Conservation (phyloP, 1,140 invertebrate species). For the Argopecten irradians region DNA sequence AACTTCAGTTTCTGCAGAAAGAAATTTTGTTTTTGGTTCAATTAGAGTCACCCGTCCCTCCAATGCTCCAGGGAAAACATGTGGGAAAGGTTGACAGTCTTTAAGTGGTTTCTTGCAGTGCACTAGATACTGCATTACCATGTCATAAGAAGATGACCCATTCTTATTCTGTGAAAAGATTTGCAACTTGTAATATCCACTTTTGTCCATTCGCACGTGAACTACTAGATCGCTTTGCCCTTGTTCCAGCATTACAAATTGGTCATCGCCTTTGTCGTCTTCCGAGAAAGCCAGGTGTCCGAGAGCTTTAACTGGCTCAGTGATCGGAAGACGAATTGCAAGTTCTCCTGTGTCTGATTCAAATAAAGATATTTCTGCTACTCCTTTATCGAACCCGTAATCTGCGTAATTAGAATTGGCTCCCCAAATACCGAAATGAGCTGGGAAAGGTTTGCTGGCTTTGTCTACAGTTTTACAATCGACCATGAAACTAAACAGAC, state of each 20-base stretch:
- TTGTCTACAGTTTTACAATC: slow-evolving; percentile 27
- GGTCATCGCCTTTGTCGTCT: not conserved
- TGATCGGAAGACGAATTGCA: not conserved
- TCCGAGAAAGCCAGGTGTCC: not conserved
- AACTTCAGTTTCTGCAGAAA: not conserved
- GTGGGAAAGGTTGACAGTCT: not conserved
- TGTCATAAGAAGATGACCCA: not conserved
- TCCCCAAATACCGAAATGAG: slow-evolving; percentile 35
- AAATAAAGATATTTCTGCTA: not conserved
- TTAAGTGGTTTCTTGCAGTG: not conserved
- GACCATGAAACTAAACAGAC: slow-evolving; percentile 45
- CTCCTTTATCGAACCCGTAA: slow-evolving; percentile 36
- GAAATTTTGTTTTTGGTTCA: not conserved
- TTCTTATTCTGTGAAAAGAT: slow-evolving; percentile 19
- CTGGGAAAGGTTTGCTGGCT: slow-evolving; percentile 25
- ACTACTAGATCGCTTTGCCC: not conserved
- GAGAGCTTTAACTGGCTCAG: not conserved
- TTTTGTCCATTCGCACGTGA: not conserved
- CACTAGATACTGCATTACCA: not conserved
- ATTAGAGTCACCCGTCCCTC: not conserved
- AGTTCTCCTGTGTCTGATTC: slow-evolving; percentile 36
- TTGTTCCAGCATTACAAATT: not conserved
- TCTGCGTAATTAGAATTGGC: slow-evolving; percentile 11
- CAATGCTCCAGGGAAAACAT: not conserved
- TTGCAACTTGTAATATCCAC: not conserved